Evolutionary conservation across 2,113 vertebrate genomes (phyloP), one percentile per base, ranked within the genome.

Genomic region (Dascyllus trimaculatus): DNA sequence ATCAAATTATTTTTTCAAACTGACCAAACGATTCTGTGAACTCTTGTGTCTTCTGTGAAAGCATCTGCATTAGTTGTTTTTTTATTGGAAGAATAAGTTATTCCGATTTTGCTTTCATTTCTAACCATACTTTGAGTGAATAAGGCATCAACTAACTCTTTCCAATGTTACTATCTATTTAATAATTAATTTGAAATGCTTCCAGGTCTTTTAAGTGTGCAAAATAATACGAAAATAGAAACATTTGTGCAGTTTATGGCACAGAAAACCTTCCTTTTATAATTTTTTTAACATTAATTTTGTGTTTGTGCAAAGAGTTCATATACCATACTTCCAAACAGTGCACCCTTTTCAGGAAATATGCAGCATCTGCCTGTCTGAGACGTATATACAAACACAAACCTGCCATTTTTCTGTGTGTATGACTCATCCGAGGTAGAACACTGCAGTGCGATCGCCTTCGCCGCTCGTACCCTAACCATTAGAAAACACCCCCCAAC

Each of bases 361-460:
- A 79, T 38, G 66, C 69, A 71, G 49, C 21, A 73, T 79, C 68
- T 53, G 48, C 32, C 52, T 52, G 67, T 62, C 35, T 64, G 17
- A 75, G 40, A 78, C 43, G 66, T 19, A 62, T 21, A 75, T 18
- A 48, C 24, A 75, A 45, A 78, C 40, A 67, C 46, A 67, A 2
- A 71, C 3, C 19, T 57, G 61, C n/a, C 59, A 72, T 79, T 64
- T n/a, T 84, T 48, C 75, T 7, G 63, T 1, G 15, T 51, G 57
- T 56, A 65, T 83, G 75, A 83, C 66, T 83, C 69, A 75, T 80
- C 14, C 3, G 45, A 40, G 21, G 62, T 74, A 38, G 48, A 73
- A 57, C 53, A 57, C 18, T 57, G 63, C 59, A 22, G 53, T 8
- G 14, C 3, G 40, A 69, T 60, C 3, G 21, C 9, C 48, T 53